A percentile compares a stretch with the other conserved stretches of the same genome.
phyloP scores from a whole-genome alignment of 1,140 invertebrate genomes.

The Formica exsecta region DNA sequence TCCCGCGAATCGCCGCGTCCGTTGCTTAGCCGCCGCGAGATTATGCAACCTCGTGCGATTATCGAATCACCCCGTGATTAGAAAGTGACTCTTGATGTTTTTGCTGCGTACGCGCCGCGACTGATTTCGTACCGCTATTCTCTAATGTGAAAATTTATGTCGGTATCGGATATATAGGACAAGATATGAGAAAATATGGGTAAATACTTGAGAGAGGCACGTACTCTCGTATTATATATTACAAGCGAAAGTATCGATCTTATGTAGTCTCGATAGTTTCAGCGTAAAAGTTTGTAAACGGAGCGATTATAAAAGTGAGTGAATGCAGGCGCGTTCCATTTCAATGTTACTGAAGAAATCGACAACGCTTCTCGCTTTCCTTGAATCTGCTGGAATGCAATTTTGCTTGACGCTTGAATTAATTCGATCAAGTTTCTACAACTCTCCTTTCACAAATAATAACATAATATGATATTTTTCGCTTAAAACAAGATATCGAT shows the following conservation, averaged over 20 bases:
- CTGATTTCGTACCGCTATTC: conserved; percentile 8
- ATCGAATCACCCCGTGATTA: conserved; percentile 44
- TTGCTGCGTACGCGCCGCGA: conserved; percentile 14
- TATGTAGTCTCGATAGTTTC: not conserved
- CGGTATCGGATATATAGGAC: not conserved
- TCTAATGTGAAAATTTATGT: conserved; percentile 29
- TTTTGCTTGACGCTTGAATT: conserved; percentile 1
- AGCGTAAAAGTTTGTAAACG: not conserved
- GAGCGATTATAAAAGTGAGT: not conserved
- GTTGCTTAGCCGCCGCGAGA: conserved; percentile 2
- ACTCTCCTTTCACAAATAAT: not conserved
- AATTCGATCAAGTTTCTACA: conserved; percentile 5
- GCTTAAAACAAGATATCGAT: not conserved
- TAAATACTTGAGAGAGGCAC: not conserved
- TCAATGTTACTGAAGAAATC: not conserved
- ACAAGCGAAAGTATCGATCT: conserved; percentile 43
- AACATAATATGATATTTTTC: conserved; percentile 3
- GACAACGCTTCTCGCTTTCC: not conserved
- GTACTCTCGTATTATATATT: not conserved
- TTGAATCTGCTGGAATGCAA: conserved; percentile 9
- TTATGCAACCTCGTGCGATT: conserved; percentile 36
- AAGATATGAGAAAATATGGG: not conserved
- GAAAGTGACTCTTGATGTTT: conserved; percentile 41
- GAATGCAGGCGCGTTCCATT: not conserved
- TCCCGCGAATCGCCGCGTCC: conserved; percentile 35